phyloP scores from a whole-genome alignment of 2,113 vertebrate species.

The Ivindomyrus marchei region DNA sequence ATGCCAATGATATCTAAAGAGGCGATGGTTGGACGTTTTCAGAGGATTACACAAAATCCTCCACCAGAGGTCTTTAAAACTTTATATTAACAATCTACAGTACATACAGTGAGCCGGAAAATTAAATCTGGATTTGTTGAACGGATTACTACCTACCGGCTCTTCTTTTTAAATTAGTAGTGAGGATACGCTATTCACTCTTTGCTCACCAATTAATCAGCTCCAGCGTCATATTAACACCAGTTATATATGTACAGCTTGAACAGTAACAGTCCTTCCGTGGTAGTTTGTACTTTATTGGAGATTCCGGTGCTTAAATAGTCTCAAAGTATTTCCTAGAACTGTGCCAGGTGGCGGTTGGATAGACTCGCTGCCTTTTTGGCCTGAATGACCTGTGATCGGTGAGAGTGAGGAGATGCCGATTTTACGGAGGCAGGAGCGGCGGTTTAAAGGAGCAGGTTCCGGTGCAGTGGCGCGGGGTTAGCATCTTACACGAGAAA shows the following conservation, averaged over 20 bases:
- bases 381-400: constrained; percentile 42
- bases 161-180: constrained; percentile 31
- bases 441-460: constrained; percentile 92
- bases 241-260: constrained; percentile 32
- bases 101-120: constrained; percentile 32
- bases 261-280: constrained; percentile 33
- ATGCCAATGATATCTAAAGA: constrained; percentile 59
- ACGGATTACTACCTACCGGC: constrained; percentile 28
- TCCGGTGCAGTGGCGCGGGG: constrained; percentile 82
- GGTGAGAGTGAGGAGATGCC: constrained; percentile 24
- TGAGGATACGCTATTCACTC: constrained; percentile 28
- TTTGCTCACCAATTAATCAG: constrained; percentile 22
- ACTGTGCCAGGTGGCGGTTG: not conserved
- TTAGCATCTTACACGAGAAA: constrained; percentile 96
- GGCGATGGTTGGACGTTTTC: constrained; percentile 49
- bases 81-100: constrained; percentile 48
- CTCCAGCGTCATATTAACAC: constrained; percentile 34
- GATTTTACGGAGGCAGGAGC: constrained; percentile 74
- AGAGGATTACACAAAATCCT: constrained; percentile 40
- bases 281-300: constrained; percentile 22
- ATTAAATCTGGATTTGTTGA: constrained; percentile 9
- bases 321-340: not conserved
- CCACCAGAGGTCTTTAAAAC: constrained; percentile 39
- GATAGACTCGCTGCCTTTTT: constrained; percentile 28
- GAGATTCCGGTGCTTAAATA: not conserved